Evolutionary conservation across 2,888 invertebrate genomes (phyloP), one percentile per base, ranked within the genome.

Genomic region (Stenchaetothrips biformis): DNA sequence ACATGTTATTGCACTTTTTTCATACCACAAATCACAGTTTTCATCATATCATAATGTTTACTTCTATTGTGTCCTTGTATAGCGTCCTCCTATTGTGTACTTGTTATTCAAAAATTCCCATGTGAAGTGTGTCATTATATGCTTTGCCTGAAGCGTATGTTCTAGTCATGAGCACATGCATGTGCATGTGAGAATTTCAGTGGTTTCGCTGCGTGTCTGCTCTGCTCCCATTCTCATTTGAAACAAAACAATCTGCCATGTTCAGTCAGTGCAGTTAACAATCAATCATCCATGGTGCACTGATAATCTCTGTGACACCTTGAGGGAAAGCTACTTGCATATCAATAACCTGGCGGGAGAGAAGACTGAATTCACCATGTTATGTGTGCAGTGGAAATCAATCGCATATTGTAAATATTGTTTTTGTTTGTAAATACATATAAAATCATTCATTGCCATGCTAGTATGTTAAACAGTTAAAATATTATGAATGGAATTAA

Each of bases 391-490:
- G 67, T 25, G 67, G 11, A 74, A 21, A 74, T 74, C 67, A 74
- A 25, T 74, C 25, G 37, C 37, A 21, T 74, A 25, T 74, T 74
- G 67, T 74, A 74, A 11, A 74, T 74, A 74, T 67, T 21, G 7
- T 74, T 59, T 59, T 59, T 59, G 16, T 59, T 59, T 59, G 67
- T 74, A 74, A 74, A 74, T 74, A 74, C 25, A 74, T 74, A 74
- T 21, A 21, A 21, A 18, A 25, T 25, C 8, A 25, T 21, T 25
- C 11, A 25, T 21, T 74, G 67, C 67, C 21, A 74, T 74, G 67
- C 25, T 25, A 74, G 25, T 2, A 37, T 37, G 37, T 37, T 37
- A 37, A 25, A 74, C 7, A 74, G 21, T 53, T 4, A 53, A 53
- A 21, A 74, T 25, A 1, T 11, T 74, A 11, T 74, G 67, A 74